phyloP scores from a whole-genome alignment of 2,797 vertebrate species.

The Lacerta bilineata region DNA sequence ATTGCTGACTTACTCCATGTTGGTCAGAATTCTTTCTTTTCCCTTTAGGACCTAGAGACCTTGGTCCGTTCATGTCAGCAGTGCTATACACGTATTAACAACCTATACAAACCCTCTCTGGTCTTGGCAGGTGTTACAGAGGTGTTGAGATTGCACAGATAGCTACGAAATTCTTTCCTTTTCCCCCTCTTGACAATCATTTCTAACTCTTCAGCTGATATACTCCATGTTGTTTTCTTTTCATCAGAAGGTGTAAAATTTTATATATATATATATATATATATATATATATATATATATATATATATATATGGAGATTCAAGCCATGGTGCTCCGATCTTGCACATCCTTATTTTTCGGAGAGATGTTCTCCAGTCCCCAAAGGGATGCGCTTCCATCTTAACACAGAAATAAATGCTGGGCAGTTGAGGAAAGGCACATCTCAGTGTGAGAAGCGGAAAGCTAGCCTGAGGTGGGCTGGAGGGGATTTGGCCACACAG shows the following conservation, averaged over 20 bases:
- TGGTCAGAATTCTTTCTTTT: neutral
- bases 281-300: too few species aligned
- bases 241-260: neutral
- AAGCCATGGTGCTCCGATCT: neutral
- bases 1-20: too few species aligned
- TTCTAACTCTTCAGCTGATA: neutral
- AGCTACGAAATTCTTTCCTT: neutral
- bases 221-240: neutral
- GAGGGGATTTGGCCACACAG: too few species aligned
- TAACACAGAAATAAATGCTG: neutral
- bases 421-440: too few species aligned
- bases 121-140: neutral
- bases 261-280: neutral
- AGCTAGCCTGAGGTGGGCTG: too few species aligned
- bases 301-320: neutral
- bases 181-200: neutral
- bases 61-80: neutral
- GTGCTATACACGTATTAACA: neutral
- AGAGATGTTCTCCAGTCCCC: neutral
- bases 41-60: neutral
- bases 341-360: neutral
- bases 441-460: too few species aligned
- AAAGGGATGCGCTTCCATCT: neutral
- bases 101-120: too few species aligned
- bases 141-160: neutral